Evolutionary conservation across 2,797 vertebrate species (phyloP).

Genomic region (Pipistrellus pygmaeus): DNA sequence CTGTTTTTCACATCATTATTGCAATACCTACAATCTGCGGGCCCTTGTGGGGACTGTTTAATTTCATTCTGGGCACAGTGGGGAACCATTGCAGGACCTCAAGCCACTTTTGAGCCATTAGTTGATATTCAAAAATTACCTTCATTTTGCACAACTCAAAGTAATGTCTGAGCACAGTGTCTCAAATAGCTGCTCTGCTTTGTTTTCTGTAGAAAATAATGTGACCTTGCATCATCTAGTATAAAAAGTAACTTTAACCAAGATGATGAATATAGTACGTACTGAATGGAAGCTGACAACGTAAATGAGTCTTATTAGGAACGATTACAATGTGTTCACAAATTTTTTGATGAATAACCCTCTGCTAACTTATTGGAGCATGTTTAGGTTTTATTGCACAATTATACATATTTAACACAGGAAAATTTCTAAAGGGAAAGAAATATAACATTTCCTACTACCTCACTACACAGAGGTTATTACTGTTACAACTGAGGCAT

Average conservation of each 20-base stretch:
- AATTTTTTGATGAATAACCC: neutral
- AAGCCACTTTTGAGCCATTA: neutral
- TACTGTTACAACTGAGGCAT: neutral
- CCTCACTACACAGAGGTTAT: neutral
- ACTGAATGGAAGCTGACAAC: neutral
- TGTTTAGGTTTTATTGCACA: conserved; percentile 25
- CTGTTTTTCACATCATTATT: conserved; percentile 38
- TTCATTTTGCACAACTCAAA: neutral
- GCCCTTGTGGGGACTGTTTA: neutral
- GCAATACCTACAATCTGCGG: neutral
- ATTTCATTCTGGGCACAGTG: conserved; percentile 10
- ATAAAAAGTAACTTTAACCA: conserved; percentile 8
- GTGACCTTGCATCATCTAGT: conserved; percentile 3
- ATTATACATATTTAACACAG: neutral
- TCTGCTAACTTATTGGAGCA: neutral
- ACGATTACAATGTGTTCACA: conserved; percentile 36
- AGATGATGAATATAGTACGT: neutral
- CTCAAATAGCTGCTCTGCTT: neutral
- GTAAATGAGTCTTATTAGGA: neutral
- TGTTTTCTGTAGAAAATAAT: conserved; percentile 11
- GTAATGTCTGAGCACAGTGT: neutral
- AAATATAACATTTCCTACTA: conserved; percentile 25
- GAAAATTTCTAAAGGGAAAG: conserved; percentile 23
- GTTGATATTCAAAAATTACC: conserved; percentile 15
- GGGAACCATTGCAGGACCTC: neutral